Conservation (phyloP, 2,113 vertebrate species). For the Aythya baeri region DNA sequence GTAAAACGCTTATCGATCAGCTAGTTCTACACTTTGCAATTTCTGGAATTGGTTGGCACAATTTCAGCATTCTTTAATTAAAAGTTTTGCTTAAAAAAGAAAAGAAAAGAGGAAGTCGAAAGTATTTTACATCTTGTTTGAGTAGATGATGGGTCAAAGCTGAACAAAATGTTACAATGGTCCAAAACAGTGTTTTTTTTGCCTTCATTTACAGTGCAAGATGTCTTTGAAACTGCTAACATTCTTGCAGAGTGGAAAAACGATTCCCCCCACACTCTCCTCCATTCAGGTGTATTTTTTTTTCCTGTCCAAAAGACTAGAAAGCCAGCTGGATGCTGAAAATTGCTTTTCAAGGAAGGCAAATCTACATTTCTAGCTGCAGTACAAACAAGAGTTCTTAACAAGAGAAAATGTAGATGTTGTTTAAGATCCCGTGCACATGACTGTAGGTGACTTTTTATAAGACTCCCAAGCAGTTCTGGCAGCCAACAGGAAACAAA, state of each 20-base stretch:
- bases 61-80: not conserved
- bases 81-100: not conserved
- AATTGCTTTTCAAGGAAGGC: constrained; percentile 31
- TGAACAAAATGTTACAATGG: not conserved
- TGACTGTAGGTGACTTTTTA: not conserved
- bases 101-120: not conserved
- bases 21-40: not conserved
- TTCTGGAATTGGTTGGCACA: not conserved
- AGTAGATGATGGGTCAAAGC: not conserved
- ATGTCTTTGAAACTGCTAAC: not conserved
- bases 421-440: not conserved
- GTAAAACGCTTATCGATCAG: not conserved
- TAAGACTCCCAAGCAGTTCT: not conserved
- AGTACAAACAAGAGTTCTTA: not conserved
- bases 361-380: not conserved
- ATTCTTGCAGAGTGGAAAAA: constrained; percentile 20
- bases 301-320: not conserved
- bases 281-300: not conserved
- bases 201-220: not conserved
- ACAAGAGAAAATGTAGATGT: not conserved
- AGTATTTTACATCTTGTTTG: not conserved
- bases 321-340: constrained; percentile 23
- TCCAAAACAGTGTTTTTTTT: not conserved
- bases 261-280: not conserved
- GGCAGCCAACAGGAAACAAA: not conserved